Conservation (phyloP, 2,113 vertebrate genomes). For the Empidonax alnorum region DNA sequence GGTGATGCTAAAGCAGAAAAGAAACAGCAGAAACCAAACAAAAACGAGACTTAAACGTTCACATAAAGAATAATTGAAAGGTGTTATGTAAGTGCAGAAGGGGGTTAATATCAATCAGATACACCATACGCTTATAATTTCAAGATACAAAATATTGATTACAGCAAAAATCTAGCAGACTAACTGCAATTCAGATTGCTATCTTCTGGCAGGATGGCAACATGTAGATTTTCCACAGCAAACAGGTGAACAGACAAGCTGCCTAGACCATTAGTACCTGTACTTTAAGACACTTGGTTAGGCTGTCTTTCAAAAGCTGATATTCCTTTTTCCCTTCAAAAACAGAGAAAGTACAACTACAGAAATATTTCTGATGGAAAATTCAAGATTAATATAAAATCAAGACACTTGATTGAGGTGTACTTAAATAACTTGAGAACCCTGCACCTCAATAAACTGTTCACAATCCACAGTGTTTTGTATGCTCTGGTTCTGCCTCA, state of each 20-base stretch:
- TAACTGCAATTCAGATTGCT: not conserved
- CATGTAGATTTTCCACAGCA: not conserved
- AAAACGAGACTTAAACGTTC: not conserved
- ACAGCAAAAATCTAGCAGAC: not conserved
- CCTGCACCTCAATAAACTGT: not conserved
- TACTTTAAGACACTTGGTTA: not conserved
- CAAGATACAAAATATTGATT: not conserved
- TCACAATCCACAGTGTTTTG: not conserved
- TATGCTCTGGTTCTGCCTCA: not conserved
- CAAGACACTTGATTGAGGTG: not conserved
- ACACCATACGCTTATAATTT: not conserved
- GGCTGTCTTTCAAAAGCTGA: not conserved
- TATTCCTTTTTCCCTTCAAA: not conserved
- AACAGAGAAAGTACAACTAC: not conserved
- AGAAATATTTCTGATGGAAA: not conserved
- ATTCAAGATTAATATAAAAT: not conserved
- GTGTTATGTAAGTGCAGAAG: not conserved
- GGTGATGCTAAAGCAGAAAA: not conserved
- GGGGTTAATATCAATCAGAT: not conserved
- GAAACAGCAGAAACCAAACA: not conserved
- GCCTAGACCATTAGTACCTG: not conserved
- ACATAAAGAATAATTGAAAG: not conserved
- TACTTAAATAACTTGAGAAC: not conserved
- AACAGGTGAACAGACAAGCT: not conserved
- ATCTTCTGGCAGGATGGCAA: not conserved